Base-by-base conservation (phyloP, 1,140 invertebrate species). In the Drosophila biarmipes region DNA sequence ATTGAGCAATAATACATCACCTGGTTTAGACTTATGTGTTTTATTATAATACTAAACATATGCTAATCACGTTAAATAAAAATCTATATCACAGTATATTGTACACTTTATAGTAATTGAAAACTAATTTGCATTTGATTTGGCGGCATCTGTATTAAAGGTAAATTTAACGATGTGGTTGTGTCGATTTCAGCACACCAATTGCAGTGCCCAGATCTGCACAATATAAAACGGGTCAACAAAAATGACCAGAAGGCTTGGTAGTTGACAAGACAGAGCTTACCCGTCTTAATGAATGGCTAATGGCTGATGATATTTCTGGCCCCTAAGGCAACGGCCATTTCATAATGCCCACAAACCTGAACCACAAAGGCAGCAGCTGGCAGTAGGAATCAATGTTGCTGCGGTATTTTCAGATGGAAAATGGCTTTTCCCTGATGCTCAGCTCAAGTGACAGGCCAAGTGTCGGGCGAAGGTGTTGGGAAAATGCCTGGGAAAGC, bases 371-470 rank as follows among this genome's bases (percentile, higher is more conserved):
- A 19, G 17, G 31, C 21, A 55, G 34, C 49, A 45, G 19, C 6
- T 8, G 8, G 0, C 14, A 54, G 62, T 69, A 19, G 34, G 14
- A 55, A 69, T 69, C 66, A 54, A 68, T 69, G 63, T 56, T 68
- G 29, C 34, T 46, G 42, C 80, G 48, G 42, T 75, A 38, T 42
- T 48, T 48, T 55, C n/a, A 4, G 14, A 46, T 56, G 64, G 56
- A 48, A 69, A 68, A 69, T 69, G 34, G 34, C 64, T 43, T 64
- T 51, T 64, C 40, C 77, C 59, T 75, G 78, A 63, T 71, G 78
- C 58, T 71, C 53, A 53, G 52, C 73, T 48, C 55, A 74, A 84
- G 68, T 84, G 80, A 84, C 80, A 82, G 56, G 21, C 43, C 80
- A 67, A 71, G 79, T 73, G 66, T 17, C 57, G 53, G 37, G 67